Evolutionary conservation across 2,113 vertebrate species (phyloP).

Genomic region (Tyto alba): DNA sequence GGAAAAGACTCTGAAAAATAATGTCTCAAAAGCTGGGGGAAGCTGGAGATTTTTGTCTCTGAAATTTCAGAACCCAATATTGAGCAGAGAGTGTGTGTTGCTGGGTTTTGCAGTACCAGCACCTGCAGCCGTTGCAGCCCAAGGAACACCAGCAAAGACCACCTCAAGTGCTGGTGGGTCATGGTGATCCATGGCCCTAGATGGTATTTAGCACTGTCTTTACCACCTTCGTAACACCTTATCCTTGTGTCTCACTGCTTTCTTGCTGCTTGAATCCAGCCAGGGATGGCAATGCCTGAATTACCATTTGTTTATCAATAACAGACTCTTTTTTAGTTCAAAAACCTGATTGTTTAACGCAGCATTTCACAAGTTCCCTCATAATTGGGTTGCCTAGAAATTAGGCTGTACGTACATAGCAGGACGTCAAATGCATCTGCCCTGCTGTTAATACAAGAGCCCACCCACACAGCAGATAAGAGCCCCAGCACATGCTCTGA

Average conservation of each 20-base stretch:
- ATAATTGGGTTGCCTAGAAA: not conserved
- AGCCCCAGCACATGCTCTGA: accelerated
- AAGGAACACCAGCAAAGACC: not conserved
- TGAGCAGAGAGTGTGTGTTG: accelerated
- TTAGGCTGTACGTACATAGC: not conserved
- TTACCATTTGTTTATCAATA: not conserved
- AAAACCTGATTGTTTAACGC: not conserved
- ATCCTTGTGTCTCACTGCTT: not conserved
- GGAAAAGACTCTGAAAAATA: not conserved
- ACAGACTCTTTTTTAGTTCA: not conserved
- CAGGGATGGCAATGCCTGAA: not conserved
- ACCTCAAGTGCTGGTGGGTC: not conserved
- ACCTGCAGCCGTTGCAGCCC: not conserved
- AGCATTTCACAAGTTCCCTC: not conserved
- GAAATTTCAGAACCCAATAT: not conserved
- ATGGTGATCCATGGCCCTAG: not conserved
- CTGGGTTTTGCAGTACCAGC: not conserved
- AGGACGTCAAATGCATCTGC: constrained; percentile 9
- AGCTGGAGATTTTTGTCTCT: not conserved
- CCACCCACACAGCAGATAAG: not conserved
- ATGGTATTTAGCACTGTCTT: not conserved
- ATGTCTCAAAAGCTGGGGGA: not conserved
- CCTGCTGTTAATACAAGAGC: not conserved
- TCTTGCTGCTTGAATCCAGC: not conserved
- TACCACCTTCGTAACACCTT: not conserved